These are phyloP conservation scores for Teleogryllus occipitalis DNA, from an alignment of 1,140 invertebrate species.

Conservation along the genomic window DNA sequence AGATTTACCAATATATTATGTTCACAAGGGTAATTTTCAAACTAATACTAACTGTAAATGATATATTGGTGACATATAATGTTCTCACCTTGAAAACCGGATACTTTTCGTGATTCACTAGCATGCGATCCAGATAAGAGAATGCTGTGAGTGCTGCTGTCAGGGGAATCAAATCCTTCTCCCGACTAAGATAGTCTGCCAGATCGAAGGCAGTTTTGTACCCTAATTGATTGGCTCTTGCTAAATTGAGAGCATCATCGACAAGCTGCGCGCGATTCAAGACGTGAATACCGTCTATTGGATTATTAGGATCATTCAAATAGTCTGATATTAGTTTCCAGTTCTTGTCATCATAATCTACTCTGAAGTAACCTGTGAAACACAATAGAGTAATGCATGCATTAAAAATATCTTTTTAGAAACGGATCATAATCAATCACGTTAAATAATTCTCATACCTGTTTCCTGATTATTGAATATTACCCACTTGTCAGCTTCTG, in stretches of 20 bases:
- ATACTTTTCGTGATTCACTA: neutral
- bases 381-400: neutral
- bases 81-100: slow-evolving; percentile 7
- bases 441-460: neutral
- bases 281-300: slow-evolving; percentile 33
- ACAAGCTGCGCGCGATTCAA: slow-evolving; percentile 69
- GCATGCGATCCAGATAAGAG: slow-evolving; percentile 11
- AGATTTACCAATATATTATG: too few species aligned
- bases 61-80: too few species aligned
- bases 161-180: slow-evolving; percentile 59
- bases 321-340: slow-evolving; percentile 44
- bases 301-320: slow-evolving; percentile 32
- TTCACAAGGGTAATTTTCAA: too few species aligned
- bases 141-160: slow-evolving; percentile 51
- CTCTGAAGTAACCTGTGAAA: slow-evolving; percentile 49
- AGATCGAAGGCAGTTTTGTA: slow-evolving; percentile 49
- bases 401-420: neutral
- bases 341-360: slow-evolving; percentile 48
- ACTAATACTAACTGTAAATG: too few species aligned
- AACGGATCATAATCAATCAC: neutral
- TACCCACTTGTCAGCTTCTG: neutral
- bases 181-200: slow-evolving; percentile 50
- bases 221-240: slow-evolving; percentile 48
- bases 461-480: neutral
- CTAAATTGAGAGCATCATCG: slow-evolving; percentile 73